phyloP scores from a whole-genome alignment of 1,140 invertebrate species.

The Caerostris extrusa region DNA sequence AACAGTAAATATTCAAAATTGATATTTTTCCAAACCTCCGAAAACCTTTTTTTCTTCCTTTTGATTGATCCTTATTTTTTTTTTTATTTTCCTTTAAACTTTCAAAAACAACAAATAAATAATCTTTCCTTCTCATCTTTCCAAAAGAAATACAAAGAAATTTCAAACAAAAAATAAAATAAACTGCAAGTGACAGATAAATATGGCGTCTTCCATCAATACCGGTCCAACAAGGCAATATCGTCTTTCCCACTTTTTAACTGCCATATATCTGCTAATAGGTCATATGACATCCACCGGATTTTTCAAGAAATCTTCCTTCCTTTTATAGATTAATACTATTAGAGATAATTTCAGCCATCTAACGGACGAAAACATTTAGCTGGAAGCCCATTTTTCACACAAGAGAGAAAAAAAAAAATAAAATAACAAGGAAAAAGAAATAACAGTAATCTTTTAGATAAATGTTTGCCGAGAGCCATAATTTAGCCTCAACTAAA shows the following conservation, averaged over 20 bases:
- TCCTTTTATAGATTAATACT: neutral
- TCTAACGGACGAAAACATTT: neutral
- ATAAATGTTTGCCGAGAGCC: constrained; percentile 17
- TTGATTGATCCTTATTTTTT: too few species aligned
- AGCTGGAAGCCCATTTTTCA: constrained; percentile 4
- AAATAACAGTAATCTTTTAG: constrained; percentile 29
- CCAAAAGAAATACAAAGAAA: neutral
- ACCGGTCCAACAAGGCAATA: neutral
- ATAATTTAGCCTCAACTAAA: constrained; percentile 25
- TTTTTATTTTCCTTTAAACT: too few species aligned
- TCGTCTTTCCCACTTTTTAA: neutral
- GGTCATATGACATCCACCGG: neutral
- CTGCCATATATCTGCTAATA: neutral
- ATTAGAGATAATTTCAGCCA: constrained; percentile 11
- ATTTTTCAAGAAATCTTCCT: neutral
- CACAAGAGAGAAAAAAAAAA: neutral
- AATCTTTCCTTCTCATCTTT: neutral
- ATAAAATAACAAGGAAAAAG: neutral
- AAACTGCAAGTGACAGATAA: neutral
- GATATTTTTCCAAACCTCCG: too few species aligned
- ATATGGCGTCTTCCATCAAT: neutral
- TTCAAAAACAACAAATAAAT: neutral
- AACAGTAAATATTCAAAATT: too few species aligned
- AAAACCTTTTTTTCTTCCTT: too few species aligned
- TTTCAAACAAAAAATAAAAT: neutral